Conservation (phyloP, 1,140 invertebrate genomes). For the Drosophila oshimai region DNA sequence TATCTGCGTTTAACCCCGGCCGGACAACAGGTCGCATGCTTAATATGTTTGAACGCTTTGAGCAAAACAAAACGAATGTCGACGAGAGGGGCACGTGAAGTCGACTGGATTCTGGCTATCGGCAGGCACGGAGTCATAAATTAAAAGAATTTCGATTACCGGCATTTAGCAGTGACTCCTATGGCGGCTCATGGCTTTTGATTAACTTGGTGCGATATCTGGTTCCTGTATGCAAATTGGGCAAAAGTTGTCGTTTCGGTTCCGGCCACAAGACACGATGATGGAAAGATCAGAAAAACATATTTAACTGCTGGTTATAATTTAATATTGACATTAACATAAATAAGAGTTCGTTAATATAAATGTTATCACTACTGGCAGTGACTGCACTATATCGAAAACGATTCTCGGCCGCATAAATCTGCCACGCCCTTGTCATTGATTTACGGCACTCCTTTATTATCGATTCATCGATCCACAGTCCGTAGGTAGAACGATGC, state of each 20-base stretch:
- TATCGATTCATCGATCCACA: not conserved
- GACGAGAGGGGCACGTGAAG: conserved; percentile 25
- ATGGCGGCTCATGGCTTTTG: conserved; percentile 65
- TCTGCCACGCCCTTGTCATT: conserved; percentile 47
- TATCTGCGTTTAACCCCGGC: conserved; percentile 15
- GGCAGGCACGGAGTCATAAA: conserved; percentile 57
- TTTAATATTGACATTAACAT: conserved; percentile 52
- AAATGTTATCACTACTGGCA: conserved; percentile 32
- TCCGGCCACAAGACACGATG: conserved; percentile 54
- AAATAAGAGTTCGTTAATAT: conserved; percentile 37
- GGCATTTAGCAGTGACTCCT: conserved; percentile 57
- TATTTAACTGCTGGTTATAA: conserved; percentile 35
- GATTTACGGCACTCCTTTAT: conserved; percentile 26
- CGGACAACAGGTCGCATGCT: conserved; percentile 56
- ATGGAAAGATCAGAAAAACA: conserved; percentile 35
- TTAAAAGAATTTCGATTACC: conserved; percentile 58
- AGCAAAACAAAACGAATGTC: conserved; percentile 20
- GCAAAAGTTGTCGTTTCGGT: conserved; percentile 46
- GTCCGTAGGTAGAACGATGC: conserved; percentile 16
- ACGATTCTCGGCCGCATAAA: conserved; percentile 40
- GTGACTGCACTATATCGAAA: conserved; percentile 8
- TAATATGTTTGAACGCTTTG: conserved; percentile 25
- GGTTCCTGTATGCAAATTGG: conserved; percentile 61
- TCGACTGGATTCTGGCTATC: conserved; percentile 21
- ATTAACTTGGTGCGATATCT: conserved; percentile 48